Conservation (phyloP, 2,113 vertebrate species). For the Dasyornis broadbenti region DNA sequence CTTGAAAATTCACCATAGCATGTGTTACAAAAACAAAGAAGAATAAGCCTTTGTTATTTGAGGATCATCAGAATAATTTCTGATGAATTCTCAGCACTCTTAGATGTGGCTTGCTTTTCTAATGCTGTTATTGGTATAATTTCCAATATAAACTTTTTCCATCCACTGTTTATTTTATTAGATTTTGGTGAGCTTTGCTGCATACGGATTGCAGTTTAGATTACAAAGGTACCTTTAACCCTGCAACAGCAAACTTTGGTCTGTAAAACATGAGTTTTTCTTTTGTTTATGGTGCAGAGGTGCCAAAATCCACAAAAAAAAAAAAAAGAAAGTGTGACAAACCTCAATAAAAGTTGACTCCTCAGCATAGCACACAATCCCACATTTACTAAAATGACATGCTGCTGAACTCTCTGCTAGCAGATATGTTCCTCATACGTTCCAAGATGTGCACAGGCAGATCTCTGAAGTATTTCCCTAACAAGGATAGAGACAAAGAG, state of each 20-base stretch:
- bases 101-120: slow-evolving; percentile 8
- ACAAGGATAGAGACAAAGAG: background rate
- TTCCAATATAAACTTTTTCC: slow-evolving; percentile 38
- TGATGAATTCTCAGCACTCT: slow-evolving; percentile 34
- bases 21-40: slow-evolving; percentile 25
- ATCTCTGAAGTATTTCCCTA: background rate
- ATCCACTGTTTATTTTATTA: slow-evolving; percentile 45
- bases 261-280: background rate
- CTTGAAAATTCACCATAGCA: background rate
- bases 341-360: background rate
- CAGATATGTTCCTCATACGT: background rate
- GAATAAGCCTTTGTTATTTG: slow-evolving; percentile 26
- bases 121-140: slow-evolving; percentile 24
- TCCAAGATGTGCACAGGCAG: background rate
- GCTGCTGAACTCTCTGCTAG: background rate
- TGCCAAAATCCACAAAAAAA: slow-evolving; percentile 13
- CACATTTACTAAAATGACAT: background rate
- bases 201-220: slow-evolving; percentile 14
- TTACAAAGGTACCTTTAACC: background rate
- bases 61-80: slow-evolving; percentile 29
- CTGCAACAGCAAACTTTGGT: background rate
- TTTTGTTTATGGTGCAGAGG: background rate
- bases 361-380: background rate
- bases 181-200: slow-evolving; percentile 6
- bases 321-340: background rate